A percentile compares a stretch with the other conserved stretches of the same genome.
Conservation (phyloP, 1,140 invertebrate species). For the Lasioglossum albipes region DNA sequence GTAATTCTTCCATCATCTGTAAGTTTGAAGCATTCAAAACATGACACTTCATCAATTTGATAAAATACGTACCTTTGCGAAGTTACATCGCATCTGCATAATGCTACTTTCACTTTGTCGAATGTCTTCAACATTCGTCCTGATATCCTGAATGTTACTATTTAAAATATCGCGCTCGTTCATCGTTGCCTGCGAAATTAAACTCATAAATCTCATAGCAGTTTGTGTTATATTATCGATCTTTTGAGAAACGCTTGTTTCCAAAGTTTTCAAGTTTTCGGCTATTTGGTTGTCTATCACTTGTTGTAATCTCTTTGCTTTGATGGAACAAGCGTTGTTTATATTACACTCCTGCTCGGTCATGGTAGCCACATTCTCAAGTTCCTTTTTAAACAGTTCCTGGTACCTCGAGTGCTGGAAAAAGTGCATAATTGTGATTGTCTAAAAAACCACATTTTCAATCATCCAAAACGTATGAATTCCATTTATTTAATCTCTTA, state of each 20-base stretch:
- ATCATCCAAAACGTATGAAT: too few relatives aligned
- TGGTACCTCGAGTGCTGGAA: conserved; percentile 68
- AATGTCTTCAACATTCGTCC: conserved; percentile 55
- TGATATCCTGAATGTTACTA: conserved; percentile 60
- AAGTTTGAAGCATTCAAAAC: conserved; percentile 19
- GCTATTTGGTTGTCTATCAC: conserved; percentile 69
- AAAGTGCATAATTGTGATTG: conserved; percentile 12
- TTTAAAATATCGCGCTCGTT: conserved; percentile 62
- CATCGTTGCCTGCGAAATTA: conserved; percentile 48
- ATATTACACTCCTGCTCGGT: conserved; percentile 60
- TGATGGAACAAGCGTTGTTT: conserved; percentile 53
- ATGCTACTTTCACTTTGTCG: conserved; percentile 58
- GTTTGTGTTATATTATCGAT: conserved; percentile 63
- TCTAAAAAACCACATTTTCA: not conserved
- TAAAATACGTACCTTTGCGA: conserved; percentile 55
- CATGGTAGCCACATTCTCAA: conserved; percentile 52
- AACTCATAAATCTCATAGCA: conserved; percentile 59
- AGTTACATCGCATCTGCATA: conserved; percentile 47
- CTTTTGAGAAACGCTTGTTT: conserved; percentile 55
- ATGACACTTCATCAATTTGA: conserved; percentile 1
- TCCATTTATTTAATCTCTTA: conserved; percentile 52
- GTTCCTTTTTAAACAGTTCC: conserved; percentile 65
- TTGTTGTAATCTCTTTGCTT: conserved; percentile 66
- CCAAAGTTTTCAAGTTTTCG: conserved; percentile 66
- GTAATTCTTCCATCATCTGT: conserved; percentile 67